Percentiles rank a stretch among this genome's conserved stretches.
Conservation (phyloP, 2,888 invertebrate species). For the Synanthedon andrenaeformis region DNA sequence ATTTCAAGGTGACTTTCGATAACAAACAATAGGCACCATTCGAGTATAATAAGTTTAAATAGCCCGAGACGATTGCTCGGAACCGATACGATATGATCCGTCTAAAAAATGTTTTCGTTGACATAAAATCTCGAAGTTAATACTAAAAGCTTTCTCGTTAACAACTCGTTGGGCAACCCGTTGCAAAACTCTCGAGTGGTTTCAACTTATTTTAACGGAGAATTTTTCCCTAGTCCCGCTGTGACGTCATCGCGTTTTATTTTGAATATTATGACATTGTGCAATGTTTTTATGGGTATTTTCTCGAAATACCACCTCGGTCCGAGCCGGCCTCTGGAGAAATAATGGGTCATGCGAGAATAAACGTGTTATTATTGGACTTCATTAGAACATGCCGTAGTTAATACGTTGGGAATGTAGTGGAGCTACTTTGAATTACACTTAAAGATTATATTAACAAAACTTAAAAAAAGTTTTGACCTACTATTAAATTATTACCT, state of each 20-base stretch:
- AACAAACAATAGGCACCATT: neutral
- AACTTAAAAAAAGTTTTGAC: neutral
- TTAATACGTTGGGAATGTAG: constrained; percentile 19
- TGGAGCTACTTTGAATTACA: constrained; percentile 15
- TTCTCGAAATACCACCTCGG: constrained; percentile 37
- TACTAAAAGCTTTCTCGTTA: constrained; percentile 41
- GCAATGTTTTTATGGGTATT: constrained; percentile 46
- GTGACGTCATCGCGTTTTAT: constrained; percentile 20
- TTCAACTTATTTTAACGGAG: constrained; percentile 10
- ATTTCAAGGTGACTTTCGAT: neutral
- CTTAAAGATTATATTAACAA: neutral
- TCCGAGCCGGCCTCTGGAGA: constrained; percentile 31
- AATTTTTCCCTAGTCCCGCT: constrained; percentile 13
- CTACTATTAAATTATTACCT: no score
- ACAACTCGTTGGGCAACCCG: constrained; percentile 22
- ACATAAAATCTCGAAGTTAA: constrained; percentile 28
- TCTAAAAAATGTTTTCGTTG: constrained; percentile 18
- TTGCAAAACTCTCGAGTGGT: constrained; percentile 34
- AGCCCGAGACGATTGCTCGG: neutral
- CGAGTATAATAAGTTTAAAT: constrained; percentile 9
- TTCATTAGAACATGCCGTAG: constrained; percentile 47
- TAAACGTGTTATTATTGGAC: constrained; percentile 45
- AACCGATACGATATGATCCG: constrained; percentile 6
- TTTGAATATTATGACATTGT: constrained; percentile 25
- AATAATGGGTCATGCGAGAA: constrained; percentile 55